These are phyloP conservation scores for Helogale parvula DNA, from an alignment of 2,113 vertebrate genomes.

Conservation along the genomic window DNA sequence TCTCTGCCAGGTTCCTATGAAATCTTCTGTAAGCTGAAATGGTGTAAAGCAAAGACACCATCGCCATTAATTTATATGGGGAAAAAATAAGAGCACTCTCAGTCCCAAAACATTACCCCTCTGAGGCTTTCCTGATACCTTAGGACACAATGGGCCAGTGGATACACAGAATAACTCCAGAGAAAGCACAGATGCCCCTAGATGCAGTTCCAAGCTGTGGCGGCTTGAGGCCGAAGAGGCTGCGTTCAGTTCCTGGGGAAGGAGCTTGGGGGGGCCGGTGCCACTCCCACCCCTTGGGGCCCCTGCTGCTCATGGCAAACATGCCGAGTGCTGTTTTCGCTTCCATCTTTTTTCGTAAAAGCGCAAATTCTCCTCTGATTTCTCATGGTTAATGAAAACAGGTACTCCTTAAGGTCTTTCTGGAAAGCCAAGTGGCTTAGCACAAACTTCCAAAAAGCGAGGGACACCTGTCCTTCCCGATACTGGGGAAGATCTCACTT, in stretches of 20 bases:
- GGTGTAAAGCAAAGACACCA: not conserved
- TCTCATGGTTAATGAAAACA: not conserved
- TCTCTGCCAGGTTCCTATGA: not conserved
- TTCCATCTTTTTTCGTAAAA: not conserved
- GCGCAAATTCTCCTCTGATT: not conserved
- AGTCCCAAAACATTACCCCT: not conserved
- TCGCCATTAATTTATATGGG: not conserved
- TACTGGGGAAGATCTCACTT: not conserved
- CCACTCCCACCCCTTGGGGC: not conserved
- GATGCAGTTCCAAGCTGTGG: not conserved
- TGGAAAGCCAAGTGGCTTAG: not conserved
- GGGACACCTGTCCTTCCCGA: not conserved
- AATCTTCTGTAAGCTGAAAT: not conserved
- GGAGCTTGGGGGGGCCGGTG: not conserved
- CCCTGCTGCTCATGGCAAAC: not conserved
- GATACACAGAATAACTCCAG: not conserved
- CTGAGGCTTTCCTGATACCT: not conserved
- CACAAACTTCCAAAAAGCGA: not conserved
- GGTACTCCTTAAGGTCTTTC: not conserved
- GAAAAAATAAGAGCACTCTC: not conserved
- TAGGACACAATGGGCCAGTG: not conserved
- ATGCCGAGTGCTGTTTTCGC: not conserved
- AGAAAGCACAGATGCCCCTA: not conserved
- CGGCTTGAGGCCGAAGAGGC: not conserved
- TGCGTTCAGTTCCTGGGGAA: rapidly evolving